Percentiles rank a stretch among this genome's conserved stretches.
Evolutionary conservation across 2,797 vertebrate genomes (phyloP).

Genomic region (Channa striata): DNA sequence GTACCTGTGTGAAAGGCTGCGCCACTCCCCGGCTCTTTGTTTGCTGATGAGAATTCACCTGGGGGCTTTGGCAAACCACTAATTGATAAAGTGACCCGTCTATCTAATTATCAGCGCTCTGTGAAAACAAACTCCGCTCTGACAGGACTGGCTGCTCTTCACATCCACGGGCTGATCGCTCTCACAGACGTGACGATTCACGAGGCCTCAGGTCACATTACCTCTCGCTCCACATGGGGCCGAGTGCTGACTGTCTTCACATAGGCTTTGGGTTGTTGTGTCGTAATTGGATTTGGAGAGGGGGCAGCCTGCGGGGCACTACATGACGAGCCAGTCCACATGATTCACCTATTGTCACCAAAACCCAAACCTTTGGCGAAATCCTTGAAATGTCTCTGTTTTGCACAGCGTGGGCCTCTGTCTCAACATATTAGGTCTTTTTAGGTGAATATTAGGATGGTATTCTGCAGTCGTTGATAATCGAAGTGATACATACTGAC

Average conservation of each 20-base stretch:
- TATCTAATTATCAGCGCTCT: conserved; percentile 70
- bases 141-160: conserved; percentile 31
- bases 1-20: conserved; percentile 30
- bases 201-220: conserved; percentile 58
- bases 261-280: conserved; percentile 45
- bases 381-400: background rate
- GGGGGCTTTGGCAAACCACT: conserved; percentile 4
- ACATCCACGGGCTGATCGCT: conserved; percentile 51
- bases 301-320: conserved; percentile 43
- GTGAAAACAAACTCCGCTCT: conserved; percentile 56
- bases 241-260: conserved; percentile 47
- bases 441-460: conserved; percentile 14
- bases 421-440: background rate
- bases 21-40: conserved; percentile 30
- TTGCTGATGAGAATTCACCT: conserved; percentile 33
- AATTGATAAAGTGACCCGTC: conserved; percentile 46
- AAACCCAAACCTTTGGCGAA: conserved; percentile 20
- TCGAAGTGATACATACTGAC: conserved; percentile 13
- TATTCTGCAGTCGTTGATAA: background rate
- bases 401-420: conserved; percentile 2
- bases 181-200: conserved; percentile 68
- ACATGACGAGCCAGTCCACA: conserved; percentile 49
- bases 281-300: conserved; percentile 59
- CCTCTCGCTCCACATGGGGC: conserved; percentile 40
- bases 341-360: conserved; percentile 35